Evolutionary conservation across 2,888 invertebrate species (phyloP), one percentile per base, ranked within the genome.

Genomic region (Heliconius ismenius): DNA sequence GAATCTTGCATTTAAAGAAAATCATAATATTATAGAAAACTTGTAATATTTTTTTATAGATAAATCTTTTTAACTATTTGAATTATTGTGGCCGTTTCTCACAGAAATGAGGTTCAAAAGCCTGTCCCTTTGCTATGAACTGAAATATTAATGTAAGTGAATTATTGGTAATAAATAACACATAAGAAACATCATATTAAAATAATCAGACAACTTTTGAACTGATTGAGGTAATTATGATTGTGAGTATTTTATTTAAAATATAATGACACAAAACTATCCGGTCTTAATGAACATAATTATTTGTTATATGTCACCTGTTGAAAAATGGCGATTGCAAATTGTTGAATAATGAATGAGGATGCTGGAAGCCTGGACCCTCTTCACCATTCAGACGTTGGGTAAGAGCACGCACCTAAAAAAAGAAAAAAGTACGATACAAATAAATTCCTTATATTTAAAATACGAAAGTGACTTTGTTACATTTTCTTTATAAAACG

Each of bases 321-420:
- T 93, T 94, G 85, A 94, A 94, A 91, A 94, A 94, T 4, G 94
- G 94, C 76, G 93, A 92, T 83, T 94, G 93, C 74, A 94, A 84
- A 83, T 94, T 94, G 88, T 94, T 94, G 88, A 94, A 94, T 6
- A 94, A 87, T 13, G 94, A 94, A 86, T 94, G 94, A 74, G 92
- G 87, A 75, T 91, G 91, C 78, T 92, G 93, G 87, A 94, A 94
- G 10, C 94, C 94, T 18, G 94, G 92, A 65, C 96, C 96, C 85
- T 97, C 97, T 85, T 98, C 98, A 67, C 97, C 97, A 89, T 98
- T 98, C 82, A 98, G 94, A 81, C 97, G 96, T 87, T 97, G 97
- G 9, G 98, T 98, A 79, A 98, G 92, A 81, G 97, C 97, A 76
- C 98, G 96, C 18, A 97, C 97, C 97, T 97, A 86, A 0, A 32